phyloP scores from a whole-genome alignment of 2,888 invertebrate genomes.

The Stenodera caucasica region DNA sequence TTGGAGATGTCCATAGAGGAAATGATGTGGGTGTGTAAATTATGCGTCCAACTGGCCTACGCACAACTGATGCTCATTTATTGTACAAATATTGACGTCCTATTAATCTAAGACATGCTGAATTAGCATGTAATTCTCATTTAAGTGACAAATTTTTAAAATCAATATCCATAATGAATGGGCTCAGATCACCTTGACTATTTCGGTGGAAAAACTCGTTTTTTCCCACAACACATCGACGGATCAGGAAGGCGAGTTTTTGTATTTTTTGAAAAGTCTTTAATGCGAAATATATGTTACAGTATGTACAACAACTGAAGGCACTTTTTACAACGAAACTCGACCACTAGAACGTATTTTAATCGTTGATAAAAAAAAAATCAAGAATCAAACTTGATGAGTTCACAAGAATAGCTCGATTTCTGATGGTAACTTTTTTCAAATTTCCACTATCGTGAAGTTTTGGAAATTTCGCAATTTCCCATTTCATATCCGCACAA shows the following conservation, averaged over 20 bases:
- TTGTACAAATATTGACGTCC: neutral
- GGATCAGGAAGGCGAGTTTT: constrained; percentile 10
- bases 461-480: neutral
- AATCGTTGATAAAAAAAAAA: neutral
- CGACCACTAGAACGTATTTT: constrained; percentile 1
- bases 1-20: too few species aligned
- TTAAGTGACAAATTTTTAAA: neutral
- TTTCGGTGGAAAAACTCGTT: too few species aligned
- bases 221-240: too few species aligned
- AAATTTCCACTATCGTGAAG: neutral
- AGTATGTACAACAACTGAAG: constrained; percentile 11
- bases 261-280: constrained; percentile 21
- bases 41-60: constrained; percentile 23
- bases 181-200: too few species aligned
- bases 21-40: constrained; percentile 20
- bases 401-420: too few species aligned
- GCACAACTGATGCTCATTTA: constrained; percentile 9
- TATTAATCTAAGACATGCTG: neutral
- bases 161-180: too few species aligned
- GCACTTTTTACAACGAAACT: constrained; percentile 1
- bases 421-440: neutral
- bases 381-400: too few species aligned
- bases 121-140: constrained; percentile 1
- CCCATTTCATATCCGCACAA: constrained; percentile 19
- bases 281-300: constrained; percentile 16